These are phyloP conservation scores for Coleophora flavipennella DNA, from an alignment of 2,888 invertebrate species.

Conservation along the genomic window DNA sequence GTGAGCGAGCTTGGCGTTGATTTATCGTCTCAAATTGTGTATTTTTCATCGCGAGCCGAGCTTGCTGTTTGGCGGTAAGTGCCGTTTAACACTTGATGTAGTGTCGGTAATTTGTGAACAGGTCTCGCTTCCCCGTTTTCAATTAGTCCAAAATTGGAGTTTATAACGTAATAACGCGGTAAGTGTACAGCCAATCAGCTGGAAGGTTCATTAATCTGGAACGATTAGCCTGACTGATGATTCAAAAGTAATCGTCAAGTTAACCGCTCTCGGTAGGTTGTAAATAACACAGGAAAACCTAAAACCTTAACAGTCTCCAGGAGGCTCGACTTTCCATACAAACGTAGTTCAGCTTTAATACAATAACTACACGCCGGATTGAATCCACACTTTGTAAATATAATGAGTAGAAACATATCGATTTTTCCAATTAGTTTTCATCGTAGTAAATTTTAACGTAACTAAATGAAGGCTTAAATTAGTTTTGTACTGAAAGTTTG, in stretches of 20 bases:
- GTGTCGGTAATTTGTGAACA: conserved; percentile 67
- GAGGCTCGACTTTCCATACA: too few relatives aligned
- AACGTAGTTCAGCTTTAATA: too few relatives aligned
- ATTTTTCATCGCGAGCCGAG: conserved; percentile 65
- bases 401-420: too few relatives aligned
- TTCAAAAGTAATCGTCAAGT: conserved; percentile 23
- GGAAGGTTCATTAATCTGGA: conserved; percentile 28
- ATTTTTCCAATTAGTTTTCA: too few relatives aligned
- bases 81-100: conserved; percentile 71
- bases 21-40: conserved; percentile 69
- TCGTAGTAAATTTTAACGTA: too few relatives aligned
- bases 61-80: conserved; percentile 56
- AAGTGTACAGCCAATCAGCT: conserved; percentile 34
- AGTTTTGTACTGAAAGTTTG: too few relatives aligned
- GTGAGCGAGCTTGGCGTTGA: conserved; percentile 46
- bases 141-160: conserved; percentile 63
- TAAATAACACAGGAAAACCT: too few relatives aligned
- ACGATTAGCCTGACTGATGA: conserved; percentile 27
- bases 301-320: too few relatives aligned
- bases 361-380: too few relatives aligned
- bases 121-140: conserved; percentile 62
- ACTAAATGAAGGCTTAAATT: too few relatives aligned
- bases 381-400: too few relatives aligned
- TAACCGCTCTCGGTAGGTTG: conserved; percentile 20
- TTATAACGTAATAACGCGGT: conserved; percentile 47